Evolutionary conservation across 1,140 invertebrate species (phyloP), one percentile per base, ranked within the genome.

Genomic region (Drosophila teissieri): DNA sequence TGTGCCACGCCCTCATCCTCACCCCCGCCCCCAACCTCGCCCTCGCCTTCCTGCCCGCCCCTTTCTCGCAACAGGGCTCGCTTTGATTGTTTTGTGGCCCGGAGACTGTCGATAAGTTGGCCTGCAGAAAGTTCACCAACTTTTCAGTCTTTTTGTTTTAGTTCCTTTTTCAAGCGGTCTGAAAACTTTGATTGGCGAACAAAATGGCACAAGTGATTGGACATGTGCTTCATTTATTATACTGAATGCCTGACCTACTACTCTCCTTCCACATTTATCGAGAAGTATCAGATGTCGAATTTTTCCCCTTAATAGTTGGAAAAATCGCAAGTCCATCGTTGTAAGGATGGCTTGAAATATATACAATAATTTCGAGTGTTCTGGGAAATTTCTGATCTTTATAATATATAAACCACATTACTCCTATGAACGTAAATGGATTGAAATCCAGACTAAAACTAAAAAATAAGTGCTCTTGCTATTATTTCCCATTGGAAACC

Each of bases 41-140:
- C n/a, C 39, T n/a, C 7, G n/a, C 15, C 22, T 39, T n/a, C 22
- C 12, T 12, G 15, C 17, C 15, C 31, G 8, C 39, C 17, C n/a
- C 19, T 17, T 34, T 44, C 40, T 42, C 58, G 44, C 40, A 72
- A 51, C 62, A 68, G 75, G 63, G 58, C 40, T 45, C 49, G 56
- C 44, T 80, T 81, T 88, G 84, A 88, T 88, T 88, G 84, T 80
- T 89, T 88, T 80, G 83, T 49, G 83, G 61, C 65, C 64, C 58
- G 48, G 60, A 58, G 70, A 61, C 57, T 63, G 64, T 67, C 58
- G 78, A 78, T 63, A 62, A 67, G 57, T 68, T 86, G 51, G 48
- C 73, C 60, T 63, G 57, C 65, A 70, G 60, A 70, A 62, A 76
- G 64, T 70, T 70, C 49, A 51, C 27, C 24, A 69, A 68, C 58